Base-by-base conservation (phyloP, 2,888 invertebrate genomes). In the Dynastes maya region DNA sequence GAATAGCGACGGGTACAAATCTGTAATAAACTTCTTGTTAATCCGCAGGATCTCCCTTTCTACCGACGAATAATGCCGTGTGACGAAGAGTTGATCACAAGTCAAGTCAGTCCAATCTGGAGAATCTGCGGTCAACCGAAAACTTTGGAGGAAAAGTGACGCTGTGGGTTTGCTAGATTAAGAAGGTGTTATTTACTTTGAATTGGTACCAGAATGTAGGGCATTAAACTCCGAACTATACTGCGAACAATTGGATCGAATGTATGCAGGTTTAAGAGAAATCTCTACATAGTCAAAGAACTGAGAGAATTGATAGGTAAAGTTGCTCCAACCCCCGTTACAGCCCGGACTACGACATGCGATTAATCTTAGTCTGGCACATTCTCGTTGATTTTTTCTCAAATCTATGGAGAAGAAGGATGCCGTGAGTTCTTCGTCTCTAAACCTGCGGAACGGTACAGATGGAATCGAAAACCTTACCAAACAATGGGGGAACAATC, bases 211-310 rank as follows among this genome's bases (percentile, higher is more conserved):
- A 27, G 29, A 63, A 27, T 2, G 3, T 63, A 22, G 63, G 27
- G 27, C 11, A 27, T 27, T 29, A 63, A 63, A 63, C 63, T 63
- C 63, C 29, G 63, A 61, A 22, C 27, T 61, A 61, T 61, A 61
- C 61, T 61, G 61, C 22, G 2, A 63, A 27, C 1, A 63, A 61
- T 49, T 45, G 29, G 49, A 64, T 64, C 6, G 64, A 63, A 58
- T 63, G 58, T 76, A 51, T 22, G 70, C 55, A 13, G 27, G 58
- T 68, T 77, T 61, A 77, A 70, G 70, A 53, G 77, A n/a, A n/a
- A n/a, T n/a, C n/a, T n/a, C n/a, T n/a, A n/a, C n/a, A n/a, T n/a
- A 4, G 40, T 6, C 6, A 40, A 40, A 40, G 40, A 40, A 40
- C 9, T 40, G 40, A 3, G 29, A 32, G 29, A 32, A 3, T 3